Percentiles rank a stretch among this genome's conserved stretches.
Evolutionary conservation across 2,797 vertebrate species (phyloP).

Genomic region (Nyctibius grandis): DNA sequence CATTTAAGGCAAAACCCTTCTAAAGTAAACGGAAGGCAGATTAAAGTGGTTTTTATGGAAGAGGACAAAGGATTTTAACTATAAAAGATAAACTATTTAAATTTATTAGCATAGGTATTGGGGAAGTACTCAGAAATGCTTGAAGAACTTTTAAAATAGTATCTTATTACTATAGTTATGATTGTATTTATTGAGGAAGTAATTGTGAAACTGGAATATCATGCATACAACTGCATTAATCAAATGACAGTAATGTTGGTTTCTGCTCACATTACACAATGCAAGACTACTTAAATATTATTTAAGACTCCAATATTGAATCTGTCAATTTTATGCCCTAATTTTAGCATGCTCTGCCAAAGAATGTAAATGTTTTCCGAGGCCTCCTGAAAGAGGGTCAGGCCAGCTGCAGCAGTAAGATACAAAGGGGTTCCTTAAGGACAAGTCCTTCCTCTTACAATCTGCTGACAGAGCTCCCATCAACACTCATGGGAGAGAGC

Average conservation of each 20-base stretch:
- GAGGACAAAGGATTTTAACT: background rate
- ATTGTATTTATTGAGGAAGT: background rate
- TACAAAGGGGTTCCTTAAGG: slow-evolving; percentile 50
- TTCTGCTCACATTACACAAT: background rate
- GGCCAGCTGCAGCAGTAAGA: slow-evolving; percentile 5
- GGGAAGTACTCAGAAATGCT: background rate
- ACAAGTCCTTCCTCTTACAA: background rate
- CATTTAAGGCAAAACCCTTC: background rate
- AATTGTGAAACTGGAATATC: background rate
- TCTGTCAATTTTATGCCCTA: background rate
- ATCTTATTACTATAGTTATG: background rate
- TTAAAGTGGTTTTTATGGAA: background rate
- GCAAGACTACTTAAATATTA: background rate
- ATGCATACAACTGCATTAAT: background rate
- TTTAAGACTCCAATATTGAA: background rate
- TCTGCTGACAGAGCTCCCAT: background rate
- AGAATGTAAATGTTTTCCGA: background rate
- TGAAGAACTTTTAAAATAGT: background rate
- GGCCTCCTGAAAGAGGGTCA: background rate
- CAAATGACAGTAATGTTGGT: background rate
- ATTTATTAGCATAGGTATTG: background rate
- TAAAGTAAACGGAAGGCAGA: background rate
- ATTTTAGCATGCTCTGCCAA: background rate
- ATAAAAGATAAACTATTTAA: background rate
- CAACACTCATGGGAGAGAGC: background rate